These are phyloP conservation scores for Cantharis nigra DNA, from an alignment of 2,888 invertebrate species.

Conservation along the genomic window DNA sequence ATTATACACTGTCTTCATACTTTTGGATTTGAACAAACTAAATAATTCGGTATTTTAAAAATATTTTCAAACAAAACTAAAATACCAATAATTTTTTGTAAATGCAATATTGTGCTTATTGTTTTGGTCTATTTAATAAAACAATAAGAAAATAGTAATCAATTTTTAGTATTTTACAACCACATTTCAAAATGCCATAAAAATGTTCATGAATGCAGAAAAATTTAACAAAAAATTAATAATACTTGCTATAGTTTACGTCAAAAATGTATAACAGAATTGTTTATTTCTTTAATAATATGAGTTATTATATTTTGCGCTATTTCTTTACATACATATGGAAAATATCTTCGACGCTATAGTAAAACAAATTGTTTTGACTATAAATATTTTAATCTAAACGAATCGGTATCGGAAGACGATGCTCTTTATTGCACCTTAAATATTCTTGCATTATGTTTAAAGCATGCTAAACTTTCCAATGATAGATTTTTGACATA, in stretches of 20 bases:
- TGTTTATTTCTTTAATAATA: constrained; percentile 1
- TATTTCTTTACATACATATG: not conserved
- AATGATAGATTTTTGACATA: not conserved
- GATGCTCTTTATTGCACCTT: not conserved
- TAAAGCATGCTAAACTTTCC: not conserved
- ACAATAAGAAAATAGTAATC: not conserved
- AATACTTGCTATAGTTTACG: not conserved
- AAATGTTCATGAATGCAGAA: not conserved
- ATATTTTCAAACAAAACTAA: too few relatives aligned
- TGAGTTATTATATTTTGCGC: not conserved
- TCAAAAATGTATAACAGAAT: not conserved
- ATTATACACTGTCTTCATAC: not conserved
- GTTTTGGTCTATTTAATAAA: not conserved
- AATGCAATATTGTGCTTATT: not conserved
- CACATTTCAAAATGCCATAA: not conserved
- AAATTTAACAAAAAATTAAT: not conserved
- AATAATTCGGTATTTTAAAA: not conserved
- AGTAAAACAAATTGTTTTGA: constrained; percentile 16
- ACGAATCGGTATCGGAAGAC: not conserved
- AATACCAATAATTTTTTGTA: too few relatives aligned
- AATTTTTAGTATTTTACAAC: not conserved
- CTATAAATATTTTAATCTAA: constrained; percentile 10
- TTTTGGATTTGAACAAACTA: not conserved
- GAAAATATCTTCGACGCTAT: not conserved
- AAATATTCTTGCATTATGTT: not conserved